Percentiles rank a stretch among this genome's conserved stretches.
phyloP scores from a whole-genome alignment of 1,140 invertebrate genomes.

The Fopius arisanus region DNA sequence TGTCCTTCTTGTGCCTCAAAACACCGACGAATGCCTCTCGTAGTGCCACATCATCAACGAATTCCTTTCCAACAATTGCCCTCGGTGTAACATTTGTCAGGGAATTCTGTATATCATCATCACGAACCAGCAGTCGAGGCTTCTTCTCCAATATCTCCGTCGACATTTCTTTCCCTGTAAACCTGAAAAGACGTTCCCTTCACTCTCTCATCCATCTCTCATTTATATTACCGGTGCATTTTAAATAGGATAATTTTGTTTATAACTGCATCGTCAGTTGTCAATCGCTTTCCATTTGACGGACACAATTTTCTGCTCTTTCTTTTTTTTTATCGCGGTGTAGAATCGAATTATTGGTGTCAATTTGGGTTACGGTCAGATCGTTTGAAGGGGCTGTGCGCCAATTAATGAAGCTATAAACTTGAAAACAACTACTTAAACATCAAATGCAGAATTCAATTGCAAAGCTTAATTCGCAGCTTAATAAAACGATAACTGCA shows the following conservation, averaged over 20 bases:
- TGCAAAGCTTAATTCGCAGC: background rate
- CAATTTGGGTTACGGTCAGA: conserved; percentile 61
- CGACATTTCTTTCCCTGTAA: conserved; percentile 32
- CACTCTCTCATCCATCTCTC: conserved; percentile 31
- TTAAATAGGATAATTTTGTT: conserved; percentile 6
- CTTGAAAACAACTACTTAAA: conserved; percentile 20
- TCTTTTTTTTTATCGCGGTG: background rate
- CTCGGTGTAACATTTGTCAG: conserved; percentile 45
- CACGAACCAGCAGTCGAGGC: conserved; percentile 16
- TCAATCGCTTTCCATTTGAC: background rate
- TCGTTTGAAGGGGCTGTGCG: conserved; percentile 57
- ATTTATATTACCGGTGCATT: conserved; percentile 6
- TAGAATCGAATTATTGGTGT: conserved; percentile 55
- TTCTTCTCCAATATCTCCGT: conserved; percentile 14
- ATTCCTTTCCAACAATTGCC: conserved; percentile 67
- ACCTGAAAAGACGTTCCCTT: conserved; percentile 48
- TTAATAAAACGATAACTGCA: too few species aligned
- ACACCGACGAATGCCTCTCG: conserved; percentile 69
- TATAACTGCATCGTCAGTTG: background rate
- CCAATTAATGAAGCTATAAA: conserved; percentile 48
- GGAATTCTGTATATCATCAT: conserved; percentile 32
- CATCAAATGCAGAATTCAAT: background rate
- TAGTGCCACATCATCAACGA: conserved; percentile 63
- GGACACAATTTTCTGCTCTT: background rate
- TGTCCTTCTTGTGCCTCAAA: conserved; percentile 69